phyloP scores from a whole-genome alignment of 2,113 vertebrate species.

The Perca fluviatilis region DNA sequence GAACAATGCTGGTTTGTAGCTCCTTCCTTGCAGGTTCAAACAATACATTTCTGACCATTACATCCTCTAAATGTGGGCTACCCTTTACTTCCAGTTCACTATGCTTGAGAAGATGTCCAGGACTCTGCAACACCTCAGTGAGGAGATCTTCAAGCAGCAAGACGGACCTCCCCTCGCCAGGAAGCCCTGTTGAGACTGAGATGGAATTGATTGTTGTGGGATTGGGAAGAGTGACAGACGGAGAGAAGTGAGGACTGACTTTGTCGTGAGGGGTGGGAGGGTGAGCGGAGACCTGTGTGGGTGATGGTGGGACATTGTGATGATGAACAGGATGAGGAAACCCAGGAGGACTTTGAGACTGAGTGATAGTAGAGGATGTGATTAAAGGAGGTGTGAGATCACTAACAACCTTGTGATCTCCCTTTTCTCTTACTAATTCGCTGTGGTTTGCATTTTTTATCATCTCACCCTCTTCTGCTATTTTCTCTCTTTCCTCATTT shows the following conservation, averaged over 20 bases:
- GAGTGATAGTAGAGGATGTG: slow-evolving; percentile 31
- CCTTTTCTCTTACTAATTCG: slow-evolving; percentile 11
- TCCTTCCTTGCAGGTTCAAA: slow-evolving; percentile 17
- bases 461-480: not conserved
- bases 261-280: not conserved
- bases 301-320: slow-evolving; percentile 12
- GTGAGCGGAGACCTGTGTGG: slow-evolving; percentile 8
- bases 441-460: slow-evolving; percentile 9
- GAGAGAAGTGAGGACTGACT: not conserved
- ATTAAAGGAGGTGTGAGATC: slow-evolving; percentile 34
- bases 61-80: slow-evolving; percentile 12
- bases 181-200: not conserved
- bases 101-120: slow-evolving; percentile 20
- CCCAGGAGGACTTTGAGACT: slow-evolving; percentile 28
- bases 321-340: slow-evolving; percentile 9
- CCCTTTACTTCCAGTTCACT: slow-evolving; percentile 28
- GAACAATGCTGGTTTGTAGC: slow-evolving; percentile 4
- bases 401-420: slow-evolving; percentile 15
- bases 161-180: slow-evolving; percentile 6
- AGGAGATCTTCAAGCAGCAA: slow-evolving; percentile 37
- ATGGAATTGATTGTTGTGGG: slow-evolving; percentile 6
- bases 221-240: not conserved
- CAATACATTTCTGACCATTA: not conserved
- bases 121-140: slow-evolving; percentile 28
- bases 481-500: not conserved